Evolutionary conservation across 2,888 invertebrate genomes (phyloP).

Genomic region (Xestia c-nigrum): DNA sequence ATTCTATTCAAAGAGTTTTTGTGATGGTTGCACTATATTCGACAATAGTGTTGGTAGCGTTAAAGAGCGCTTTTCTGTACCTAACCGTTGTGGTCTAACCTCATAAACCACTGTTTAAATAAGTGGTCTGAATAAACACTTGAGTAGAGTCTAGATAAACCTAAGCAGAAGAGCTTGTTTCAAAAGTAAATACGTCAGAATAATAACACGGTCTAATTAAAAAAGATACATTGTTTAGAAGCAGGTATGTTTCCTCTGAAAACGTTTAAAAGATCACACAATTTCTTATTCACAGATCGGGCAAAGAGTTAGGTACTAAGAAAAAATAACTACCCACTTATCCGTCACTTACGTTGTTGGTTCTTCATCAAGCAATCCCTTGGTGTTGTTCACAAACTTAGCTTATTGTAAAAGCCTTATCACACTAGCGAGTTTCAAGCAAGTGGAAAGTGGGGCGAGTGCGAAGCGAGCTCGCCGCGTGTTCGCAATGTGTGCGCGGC

Average conservation of each 20-base stretch:
- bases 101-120: background rate
- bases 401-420: background rate
- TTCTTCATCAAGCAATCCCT: background rate
- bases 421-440: too few species aligned
- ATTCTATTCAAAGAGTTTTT: too few species aligned
- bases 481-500: too few species aligned
- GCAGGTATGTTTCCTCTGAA: background rate
- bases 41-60: too few species aligned
- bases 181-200: constrained; percentile 11
- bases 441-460: too few species aligned
- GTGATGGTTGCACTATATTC: too few species aligned
- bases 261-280: background rate
- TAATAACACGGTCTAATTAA: constrained; percentile 44
- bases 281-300: background rate
- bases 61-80: too few species aligned
- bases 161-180: background rate
- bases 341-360: background rate
- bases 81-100: background rate
- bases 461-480: too few species aligned
- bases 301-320: background rate
- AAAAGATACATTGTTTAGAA: constrained; percentile 16
- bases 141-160: background rate
- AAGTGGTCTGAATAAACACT: background rate
- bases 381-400: background rate
- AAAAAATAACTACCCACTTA: background rate